A percentile compares a stretch with the other conserved stretches of the same genome.
Conservation (phyloP, 2,888 invertebrate genomes). For the Stramonita haemastoma region DNA sequence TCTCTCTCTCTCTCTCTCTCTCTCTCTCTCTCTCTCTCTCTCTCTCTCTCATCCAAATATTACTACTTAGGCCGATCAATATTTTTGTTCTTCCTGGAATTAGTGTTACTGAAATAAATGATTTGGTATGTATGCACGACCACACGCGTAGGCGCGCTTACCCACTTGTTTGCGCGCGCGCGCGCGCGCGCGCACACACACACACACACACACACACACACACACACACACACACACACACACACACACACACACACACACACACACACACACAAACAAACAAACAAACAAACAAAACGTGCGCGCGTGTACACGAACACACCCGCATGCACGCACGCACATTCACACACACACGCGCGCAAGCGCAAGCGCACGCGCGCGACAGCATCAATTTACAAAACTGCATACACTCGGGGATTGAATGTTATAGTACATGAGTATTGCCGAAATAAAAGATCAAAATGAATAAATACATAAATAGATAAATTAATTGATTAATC, state of each 20-base stretch:
- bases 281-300: not conserved
- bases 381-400: not conserved
- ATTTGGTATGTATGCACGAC: too few species aligned
- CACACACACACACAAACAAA: conserved; percentile 1
- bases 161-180: conserved; percentile 1
- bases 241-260: conserved; percentile 21
- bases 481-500: not conserved
- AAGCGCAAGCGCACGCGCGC: not conserved
- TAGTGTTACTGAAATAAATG: too few species aligned
- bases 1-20: not conserved
- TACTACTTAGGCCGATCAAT: too few species aligned
- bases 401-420: too few species aligned
- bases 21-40: conserved; percentile 6
- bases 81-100: too few species aligned
- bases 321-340: not conserved
- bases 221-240: conserved; percentile 27
- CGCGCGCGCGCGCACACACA: not conserved
- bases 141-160: too few species aligned
- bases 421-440: too few species aligned
- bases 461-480: not conserved
- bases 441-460: not conserved
- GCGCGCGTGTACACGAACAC: not conserved
- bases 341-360: not conserved
- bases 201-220: not conserved
- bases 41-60: not conserved